Base-by-base conservation (phyloP, 2,113 vertebrate genomes). In the Ahaetulla prasina region DNA sequence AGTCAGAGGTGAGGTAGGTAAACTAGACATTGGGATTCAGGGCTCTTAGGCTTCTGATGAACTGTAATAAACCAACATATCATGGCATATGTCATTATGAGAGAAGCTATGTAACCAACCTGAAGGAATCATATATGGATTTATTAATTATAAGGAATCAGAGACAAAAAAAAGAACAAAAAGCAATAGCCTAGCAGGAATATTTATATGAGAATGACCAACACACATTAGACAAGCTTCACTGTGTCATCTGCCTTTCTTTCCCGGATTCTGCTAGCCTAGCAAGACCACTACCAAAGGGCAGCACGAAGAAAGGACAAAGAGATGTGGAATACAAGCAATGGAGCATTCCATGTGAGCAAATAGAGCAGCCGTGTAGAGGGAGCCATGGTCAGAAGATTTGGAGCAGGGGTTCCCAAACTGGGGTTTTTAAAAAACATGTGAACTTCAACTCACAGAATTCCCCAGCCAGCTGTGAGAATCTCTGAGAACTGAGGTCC, bases 341-440 rank as follows among this genome's bases (percentile, higher is more conserved):
- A 20, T 12, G 35, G 55, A 60, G 14, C 87, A 74, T n/a, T 9
- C 30, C 54, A 93, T 86, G 60, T 92, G 91, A 60, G 94, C 92
- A 91, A 80, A 53, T 94, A 94, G 95, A 91, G 89, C 57, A 94
- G 94, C 95, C 95, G 95, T 92, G n/a, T 96, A 96, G 94, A 95
- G 30, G 54, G 68, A 95, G 92, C 95, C 95, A 94, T 96, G 94
- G 94, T 85, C 88, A 94, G 60, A 89, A 90, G 90, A 57, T 25
- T 85, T 68, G 60, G 30, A 68, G 11, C 60, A 68, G 60, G 12
- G 11, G 12, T 68, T 68, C 30, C 30, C 12, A 68, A 68, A 68
- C 30, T 27, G 25, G 30, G 27, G 27, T 4, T 68, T n/a, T n/a
- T 68, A 0, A 68, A 60, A 60, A 12, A 68, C 0, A 2, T 68